phyloP scores from a whole-genome alignment of 2,888 invertebrate species.

The Brenthis hecate region DNA sequence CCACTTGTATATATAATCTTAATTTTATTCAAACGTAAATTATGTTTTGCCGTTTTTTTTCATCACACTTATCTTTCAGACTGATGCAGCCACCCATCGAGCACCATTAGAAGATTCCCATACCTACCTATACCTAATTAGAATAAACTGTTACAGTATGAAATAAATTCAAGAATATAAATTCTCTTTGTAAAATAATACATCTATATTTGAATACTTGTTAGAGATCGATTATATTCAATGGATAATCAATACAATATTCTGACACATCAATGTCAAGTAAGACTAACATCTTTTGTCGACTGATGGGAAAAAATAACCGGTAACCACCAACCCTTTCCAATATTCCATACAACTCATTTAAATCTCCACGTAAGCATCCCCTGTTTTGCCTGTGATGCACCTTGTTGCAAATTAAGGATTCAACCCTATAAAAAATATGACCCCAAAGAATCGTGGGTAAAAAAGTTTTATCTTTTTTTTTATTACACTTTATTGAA shows the following conservation, averaged over 20 bases:
- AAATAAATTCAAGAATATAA: too few species aligned
- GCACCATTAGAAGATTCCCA: too few species aligned
- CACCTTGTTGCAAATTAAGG: slow-evolving; percentile 83
- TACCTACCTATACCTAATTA: too few species aligned
- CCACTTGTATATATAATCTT: too few species aligned
- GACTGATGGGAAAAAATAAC: slow-evolving; percentile 68
- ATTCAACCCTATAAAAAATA: slow-evolving; percentile 73
- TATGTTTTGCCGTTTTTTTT: too few species aligned
- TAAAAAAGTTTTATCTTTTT: slow-evolving; percentile 78
- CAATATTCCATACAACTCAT: slow-evolving; percentile 74
- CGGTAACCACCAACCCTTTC: slow-evolving; percentile 55
- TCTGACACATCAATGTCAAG: slow-evolving; percentile 71
- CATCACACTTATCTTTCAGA: too few species aligned
- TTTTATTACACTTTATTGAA: slow-evolving; percentile 75
- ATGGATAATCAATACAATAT: slow-evolving; percentile 50
- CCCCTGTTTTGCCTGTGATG: slow-evolving; percentile 68
- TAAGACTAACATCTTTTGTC: slow-evolving; percentile 67
- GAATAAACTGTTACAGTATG: too few species aligned
- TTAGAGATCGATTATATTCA: slow-evolving; percentile 41
- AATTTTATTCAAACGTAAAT: too few species aligned
- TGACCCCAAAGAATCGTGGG: slow-evolving; percentile 79
- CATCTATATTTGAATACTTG: slow-evolving; percentile 19
- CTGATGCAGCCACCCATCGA: too few species aligned
- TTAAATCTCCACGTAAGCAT: slow-evolving; percentile 63
- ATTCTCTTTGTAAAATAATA: not conserved